Evolutionary conservation across 1,140 invertebrate genomes (phyloP), one percentile per base, ranked within the genome.

Genomic region (Polypedilum pembai): DNA sequence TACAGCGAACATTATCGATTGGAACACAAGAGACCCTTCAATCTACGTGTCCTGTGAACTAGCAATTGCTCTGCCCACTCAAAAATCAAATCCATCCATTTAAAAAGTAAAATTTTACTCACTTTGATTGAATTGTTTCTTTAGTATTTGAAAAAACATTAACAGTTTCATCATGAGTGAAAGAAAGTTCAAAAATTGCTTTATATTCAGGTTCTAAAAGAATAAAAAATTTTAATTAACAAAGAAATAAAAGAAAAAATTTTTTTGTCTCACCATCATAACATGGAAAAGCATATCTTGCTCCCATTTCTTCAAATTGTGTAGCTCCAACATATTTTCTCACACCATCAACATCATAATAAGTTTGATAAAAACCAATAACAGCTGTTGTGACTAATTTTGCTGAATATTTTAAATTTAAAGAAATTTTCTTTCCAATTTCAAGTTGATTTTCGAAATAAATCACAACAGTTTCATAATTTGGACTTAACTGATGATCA

Each of bases 141-240:
- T 17, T 18, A 7, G 92, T 93, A 78, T 95, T 95, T 66, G 90
- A 91, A 15, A 94, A 81, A 1, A 88, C 84, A 7, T 82, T 86
- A 77, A 88, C 87, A 15, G 86, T 82, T 8, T 83, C 78, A 66
- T 84, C 81, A 75, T 88, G 85, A 1, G 85, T 85, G 33, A 95
- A 82, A 8, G 82, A 87, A 12, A 95, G 85, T 18, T 82, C 84
- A 77, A 92, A 95, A 2, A 83, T 86, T 0, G 91, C 88, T 79
- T 94, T 94, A 76, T 92, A 88, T 15, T 85, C 83, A 0, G 95
- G 95, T 78, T 98, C n/a, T n/a, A n/a, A n/a, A n/a, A n/a, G n/a
- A n/a, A n/a, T n/a, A n/a, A n/a, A n/a, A n/a, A n/a, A n/a, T n/a
- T n/a, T n/a, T n/a, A n/a, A n/a, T n/a, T n/a, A n/a, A n/a, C n/a